Base-by-base conservation (phyloP, 2,888 invertebrate species). In the Xestia rhomboidea region DNA sequence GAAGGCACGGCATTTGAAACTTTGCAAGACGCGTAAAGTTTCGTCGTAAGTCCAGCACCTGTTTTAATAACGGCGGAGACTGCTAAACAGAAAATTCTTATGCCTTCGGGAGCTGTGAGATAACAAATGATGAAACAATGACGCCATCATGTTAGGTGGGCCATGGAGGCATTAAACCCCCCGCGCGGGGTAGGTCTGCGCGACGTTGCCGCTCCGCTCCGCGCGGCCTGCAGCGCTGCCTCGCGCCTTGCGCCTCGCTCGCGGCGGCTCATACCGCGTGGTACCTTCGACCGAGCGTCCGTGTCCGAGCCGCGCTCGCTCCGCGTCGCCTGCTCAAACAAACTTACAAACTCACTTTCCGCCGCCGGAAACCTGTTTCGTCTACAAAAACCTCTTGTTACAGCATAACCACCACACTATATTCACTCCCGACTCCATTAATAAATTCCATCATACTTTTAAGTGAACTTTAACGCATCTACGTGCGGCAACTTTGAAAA, bases 301-400 rank as follows among this genome's bases (percentile, higher is more conserved):
- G 93, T 91, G 93, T 89, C 88, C 90, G 84, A 89, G 83, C 85
- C 85, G 81, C 91, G 90, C 90, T 89, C 89, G 89, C 87, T 88
- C 87, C 90, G 90, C 90, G 89, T 86, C 88, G 87, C 89, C 88
- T 87, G 86, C 84, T 91, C 89, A 89, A 91, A 91, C 90, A 93
- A 95, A 95, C 94, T 95, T 95, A 91, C 89, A 93, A 95, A 94
- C 93, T 94, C 93, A 92, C 93, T 94, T 95, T 94, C 91, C 92
- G 92, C 89, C 89, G 90, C 83, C 91, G 89, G 89, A 94, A 95
- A 95, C 95, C 94, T 90, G 94, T 95, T 95, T 88, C 80, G 79
- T 85, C 88, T 86, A 91, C 85, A 91, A 93, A 93, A 92, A 89
- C 87, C 89, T 84, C 85, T 84, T 89, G 88, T 91, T 91, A 91